phyloP scores from a whole-genome alignment of 2,888 invertebrate species.

The Sesia apiformis region DNA sequence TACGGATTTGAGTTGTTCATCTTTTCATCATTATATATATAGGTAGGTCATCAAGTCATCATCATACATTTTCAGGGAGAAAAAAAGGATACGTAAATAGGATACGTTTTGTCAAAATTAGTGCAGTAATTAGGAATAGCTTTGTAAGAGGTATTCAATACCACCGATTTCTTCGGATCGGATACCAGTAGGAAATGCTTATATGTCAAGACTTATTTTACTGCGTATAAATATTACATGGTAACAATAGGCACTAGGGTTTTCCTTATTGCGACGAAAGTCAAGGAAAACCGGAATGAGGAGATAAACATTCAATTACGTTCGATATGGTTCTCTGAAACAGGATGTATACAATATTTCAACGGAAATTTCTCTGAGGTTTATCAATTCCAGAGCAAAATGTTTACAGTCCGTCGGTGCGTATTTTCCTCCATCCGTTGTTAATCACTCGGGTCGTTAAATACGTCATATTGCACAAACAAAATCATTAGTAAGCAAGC shows the following conservation, averaged over 20 bases:
- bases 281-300: conserved; percentile 32
- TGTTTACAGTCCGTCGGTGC: conserved; percentile 9
- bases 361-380: neutral
- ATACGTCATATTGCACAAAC: too few relatives aligned
- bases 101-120: too few relatives aligned
- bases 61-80: too few relatives aligned
- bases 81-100: too few relatives aligned
- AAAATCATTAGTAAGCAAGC: too few relatives aligned
- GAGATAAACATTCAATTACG: conserved; percentile 22
- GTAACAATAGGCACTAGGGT: conserved; percentile 11
- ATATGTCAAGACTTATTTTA: conserved; percentile 44
- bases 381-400: neutral
- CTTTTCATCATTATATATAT: too few relatives aligned
- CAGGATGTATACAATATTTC: conserved; percentile 24
- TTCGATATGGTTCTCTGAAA: conserved; percentile 33
- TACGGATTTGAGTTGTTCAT: too few relatives aligned
- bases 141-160: too few relatives aligned
- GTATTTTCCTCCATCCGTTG: conserved; percentile 19
- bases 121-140: too few relatives aligned
- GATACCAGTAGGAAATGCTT: too few relatives aligned
- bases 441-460: neutral
- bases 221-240: conserved; percentile 21
- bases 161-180: too few relatives aligned
- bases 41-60: too few relatives aligned
- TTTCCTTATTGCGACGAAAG: conserved; percentile 7